phyloP scores from a whole-genome alignment of 2,888 invertebrate genomes.

The Ophion ventricosus region DNA sequence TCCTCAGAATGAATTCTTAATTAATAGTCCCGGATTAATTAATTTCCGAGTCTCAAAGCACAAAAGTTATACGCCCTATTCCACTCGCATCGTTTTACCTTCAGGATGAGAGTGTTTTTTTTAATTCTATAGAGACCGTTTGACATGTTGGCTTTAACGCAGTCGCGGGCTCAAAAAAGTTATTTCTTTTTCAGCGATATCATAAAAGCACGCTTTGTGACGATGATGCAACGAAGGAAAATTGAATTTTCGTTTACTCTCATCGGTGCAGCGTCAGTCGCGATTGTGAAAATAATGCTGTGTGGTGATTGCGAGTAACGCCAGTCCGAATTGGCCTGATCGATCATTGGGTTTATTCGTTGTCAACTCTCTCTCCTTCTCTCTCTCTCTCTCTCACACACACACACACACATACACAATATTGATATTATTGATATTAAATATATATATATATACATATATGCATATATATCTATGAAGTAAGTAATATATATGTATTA shows the following conservation, averaged over 20 bases:
- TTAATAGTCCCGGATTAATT: background rate
- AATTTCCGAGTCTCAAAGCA: background rate
- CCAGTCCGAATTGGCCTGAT: conserved; percentile 32
- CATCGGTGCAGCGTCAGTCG: background rate
- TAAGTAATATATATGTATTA: background rate
- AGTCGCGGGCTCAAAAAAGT: background rate
- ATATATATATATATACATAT: background rate
- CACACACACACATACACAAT: too few relatives aligned
- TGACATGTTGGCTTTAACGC: too few relatives aligned
- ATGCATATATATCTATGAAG: background rate
- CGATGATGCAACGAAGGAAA: background rate
- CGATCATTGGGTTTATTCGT: conserved; percentile 64
- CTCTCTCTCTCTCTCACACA: too few relatives aligned
- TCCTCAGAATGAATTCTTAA: background rate
- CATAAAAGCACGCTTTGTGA: too few relatives aligned
- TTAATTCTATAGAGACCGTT: background rate
- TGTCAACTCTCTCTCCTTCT: background rate
- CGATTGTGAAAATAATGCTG: conserved; percentile 13
- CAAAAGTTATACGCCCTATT: background rate
- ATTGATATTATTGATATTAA: too few relatives aligned
- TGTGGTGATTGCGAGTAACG: background rate
- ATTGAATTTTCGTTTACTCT: conserved; percentile 9
- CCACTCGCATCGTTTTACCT: background rate
- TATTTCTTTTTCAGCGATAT: background rate
- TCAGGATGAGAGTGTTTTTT: background rate